These are phyloP conservation scores for Acipenser ruthenus DNA, from an alignment of 2,797 vertebrate species.

Conservation along the genomic window DNA sequence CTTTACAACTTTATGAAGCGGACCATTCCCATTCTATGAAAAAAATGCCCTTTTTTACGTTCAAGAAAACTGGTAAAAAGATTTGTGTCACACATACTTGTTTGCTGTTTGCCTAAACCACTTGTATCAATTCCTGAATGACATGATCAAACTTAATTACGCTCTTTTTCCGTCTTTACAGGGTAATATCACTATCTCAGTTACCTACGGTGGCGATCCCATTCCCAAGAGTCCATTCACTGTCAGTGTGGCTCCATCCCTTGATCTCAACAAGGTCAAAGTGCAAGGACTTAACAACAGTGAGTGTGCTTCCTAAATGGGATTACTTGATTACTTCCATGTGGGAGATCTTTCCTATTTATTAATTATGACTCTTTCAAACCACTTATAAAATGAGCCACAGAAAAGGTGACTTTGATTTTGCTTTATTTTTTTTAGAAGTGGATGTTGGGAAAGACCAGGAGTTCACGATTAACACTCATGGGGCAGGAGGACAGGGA, in stretches of 20 bases:
- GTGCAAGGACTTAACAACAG: constrained; percentile 82
- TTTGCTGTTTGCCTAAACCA: too few relatives aligned
- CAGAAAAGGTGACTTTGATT: too few relatives aligned
- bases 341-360: background rate
- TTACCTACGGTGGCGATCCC: constrained; percentile 82
- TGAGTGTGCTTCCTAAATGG: constrained; percentile 47
- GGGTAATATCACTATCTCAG: constrained; percentile 76
- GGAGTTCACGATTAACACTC: constrained; percentile 72
- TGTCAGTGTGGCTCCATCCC: constrained; percentile 75
- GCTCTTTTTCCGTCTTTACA: constrained; percentile 27
- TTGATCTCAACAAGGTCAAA: constrained; percentile 80
- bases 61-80: too few relatives aligned
- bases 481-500: constrained; percentile 78
- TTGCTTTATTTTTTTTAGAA: constrained; percentile 49
- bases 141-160: background rate
- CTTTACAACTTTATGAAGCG: too few relatives aligned
- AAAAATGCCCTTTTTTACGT: too few relatives aligned
- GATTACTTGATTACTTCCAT: background rate
- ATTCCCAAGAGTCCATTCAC: constrained; percentile 84
- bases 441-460: constrained; percentile 81
- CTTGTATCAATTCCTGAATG: background rate
- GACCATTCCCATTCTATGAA: too few relatives aligned
- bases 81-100: too few relatives aligned
- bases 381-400: too few relatives aligned
- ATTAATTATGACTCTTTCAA: too few relatives aligned